Percentiles rank a stretch among this genome's conserved stretches.
These are phyloP conservation scores for Psilopogon haemacephalus DNA, from an alignment of 2,113 vertebrate genomes.

Conservation along the genomic window DNA sequence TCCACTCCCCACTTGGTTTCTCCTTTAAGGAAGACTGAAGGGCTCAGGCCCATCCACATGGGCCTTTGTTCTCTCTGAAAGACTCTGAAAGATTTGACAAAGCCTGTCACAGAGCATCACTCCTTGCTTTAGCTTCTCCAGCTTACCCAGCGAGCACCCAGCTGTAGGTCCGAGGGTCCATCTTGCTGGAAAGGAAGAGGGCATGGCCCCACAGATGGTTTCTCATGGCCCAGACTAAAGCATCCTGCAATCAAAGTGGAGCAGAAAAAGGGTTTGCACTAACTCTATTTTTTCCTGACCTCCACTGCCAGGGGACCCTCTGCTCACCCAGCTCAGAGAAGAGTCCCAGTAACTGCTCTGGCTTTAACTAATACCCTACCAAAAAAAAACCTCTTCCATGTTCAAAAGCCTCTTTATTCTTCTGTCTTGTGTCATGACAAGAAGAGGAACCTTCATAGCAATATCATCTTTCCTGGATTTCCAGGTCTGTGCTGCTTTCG, in stretches of 20 bases:
- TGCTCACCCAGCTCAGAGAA: background rate
- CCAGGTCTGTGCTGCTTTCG: background rate
- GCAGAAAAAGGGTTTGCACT: background rate
- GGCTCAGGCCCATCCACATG: background rate
- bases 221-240: conserved; percentile 89
- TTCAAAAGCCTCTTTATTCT: background rate
- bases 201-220: conserved; percentile 91
- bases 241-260: conserved; percentile 77
- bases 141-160: conserved; percentile 87
- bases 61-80: background rate
- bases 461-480: background rate
- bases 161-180: conserved; percentile 88
- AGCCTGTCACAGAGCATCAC: background rate
- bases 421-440: background rate
- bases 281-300: background rate
- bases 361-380: background rate
- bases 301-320: background rate
- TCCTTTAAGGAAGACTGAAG: background rate
- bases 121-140: background rate
- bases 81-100: background rate
- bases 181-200: conserved; percentile 92
- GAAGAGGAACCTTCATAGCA: background rate
- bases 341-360: background rate
- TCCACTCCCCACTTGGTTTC: background rate
- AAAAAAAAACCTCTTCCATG: background rate